phyloP scores from a whole-genome alignment of 2,113 vertebrate genomes.

The Laticauda colubrina region DNA sequence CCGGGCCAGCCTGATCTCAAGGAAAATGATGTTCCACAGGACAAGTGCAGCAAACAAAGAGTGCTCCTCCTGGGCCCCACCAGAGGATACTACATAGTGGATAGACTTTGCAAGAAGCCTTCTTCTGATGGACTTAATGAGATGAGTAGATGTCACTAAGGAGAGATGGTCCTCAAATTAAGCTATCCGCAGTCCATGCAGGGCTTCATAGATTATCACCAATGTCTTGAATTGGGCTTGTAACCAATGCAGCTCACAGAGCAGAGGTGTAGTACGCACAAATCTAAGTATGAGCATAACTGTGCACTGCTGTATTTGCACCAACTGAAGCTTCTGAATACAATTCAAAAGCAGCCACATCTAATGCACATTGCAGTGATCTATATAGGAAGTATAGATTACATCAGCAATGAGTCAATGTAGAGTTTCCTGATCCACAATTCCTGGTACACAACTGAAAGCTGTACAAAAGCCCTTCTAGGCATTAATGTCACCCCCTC shows the following conservation, averaged over 20 bases:
- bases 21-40: background rate
- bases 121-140: background rate
- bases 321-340: background rate
- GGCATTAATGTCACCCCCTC: background rate
- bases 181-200: background rate
- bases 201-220: background rate
- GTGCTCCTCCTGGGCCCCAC: background rate
- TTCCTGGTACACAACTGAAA: background rate
- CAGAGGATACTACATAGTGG: background rate
- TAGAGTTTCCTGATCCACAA: background rate
- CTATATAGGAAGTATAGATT: background rate
- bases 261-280: background rate
- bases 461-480: background rate
- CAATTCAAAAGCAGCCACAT: background rate
- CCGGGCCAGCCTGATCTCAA: background rate
- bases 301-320: background rate
- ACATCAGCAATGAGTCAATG: background rate
- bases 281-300: background rate
- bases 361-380: background rate
- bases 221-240: background rate
- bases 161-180: background rate
- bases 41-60: background rate
- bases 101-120: background rate
- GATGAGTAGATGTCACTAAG: background rate
- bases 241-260: background rate